These are phyloP conservation scores for Deilephila porcellus DNA, from an alignment of 2,888 invertebrate genomes.

Conservation along the genomic window DNA sequence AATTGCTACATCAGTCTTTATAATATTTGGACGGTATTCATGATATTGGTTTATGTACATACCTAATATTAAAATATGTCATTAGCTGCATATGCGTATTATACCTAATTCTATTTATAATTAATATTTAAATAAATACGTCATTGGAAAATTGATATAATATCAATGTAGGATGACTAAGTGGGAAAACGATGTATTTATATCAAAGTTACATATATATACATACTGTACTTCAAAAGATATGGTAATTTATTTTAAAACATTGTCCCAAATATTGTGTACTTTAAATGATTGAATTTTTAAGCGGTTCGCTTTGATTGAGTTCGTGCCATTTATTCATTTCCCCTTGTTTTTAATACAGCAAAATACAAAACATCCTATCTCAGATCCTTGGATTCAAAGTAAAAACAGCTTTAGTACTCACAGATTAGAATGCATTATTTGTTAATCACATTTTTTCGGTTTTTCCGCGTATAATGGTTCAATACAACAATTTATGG, in stretches of 20 bases:
- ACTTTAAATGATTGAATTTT: slow-evolving; percentile 28
- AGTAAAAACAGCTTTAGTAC: slow-evolving; percentile 15
- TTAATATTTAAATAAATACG: too few relatives aligned
- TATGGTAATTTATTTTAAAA: not conserved
- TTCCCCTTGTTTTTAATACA: slow-evolving; percentile 61
- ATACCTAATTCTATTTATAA: too few relatives aligned
- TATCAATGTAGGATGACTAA: too few relatives aligned
- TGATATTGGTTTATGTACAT: not conserved
- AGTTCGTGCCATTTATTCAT: slow-evolving; percentile 58
- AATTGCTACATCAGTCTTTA: too few relatives aligned
- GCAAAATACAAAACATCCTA: slow-evolving; percentile 14
- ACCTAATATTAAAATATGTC: not conserved
- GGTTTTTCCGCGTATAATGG: slow-evolving; percentile 61
- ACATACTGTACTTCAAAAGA: not conserved
- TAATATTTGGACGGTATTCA: too few relatives aligned
- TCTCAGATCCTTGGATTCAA: not conserved
- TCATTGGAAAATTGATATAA: too few relatives aligned
- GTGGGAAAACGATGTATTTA: not conserved
- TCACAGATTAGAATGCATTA: slow-evolving; percentile 9
- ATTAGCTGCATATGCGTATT: too few relatives aligned
- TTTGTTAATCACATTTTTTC: slow-evolving; percentile 43
- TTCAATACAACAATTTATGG: slow-evolving; percentile 73
- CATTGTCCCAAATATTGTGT: not conserved
- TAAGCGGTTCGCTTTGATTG: slow-evolving; percentile 54
- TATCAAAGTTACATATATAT: not conserved